Percentiles rank a stretch among this genome's conserved stretches.
Conservation (phyloP, 2,797 vertebrate genomes). For the Platyrinchus mystaceus region DNA sequence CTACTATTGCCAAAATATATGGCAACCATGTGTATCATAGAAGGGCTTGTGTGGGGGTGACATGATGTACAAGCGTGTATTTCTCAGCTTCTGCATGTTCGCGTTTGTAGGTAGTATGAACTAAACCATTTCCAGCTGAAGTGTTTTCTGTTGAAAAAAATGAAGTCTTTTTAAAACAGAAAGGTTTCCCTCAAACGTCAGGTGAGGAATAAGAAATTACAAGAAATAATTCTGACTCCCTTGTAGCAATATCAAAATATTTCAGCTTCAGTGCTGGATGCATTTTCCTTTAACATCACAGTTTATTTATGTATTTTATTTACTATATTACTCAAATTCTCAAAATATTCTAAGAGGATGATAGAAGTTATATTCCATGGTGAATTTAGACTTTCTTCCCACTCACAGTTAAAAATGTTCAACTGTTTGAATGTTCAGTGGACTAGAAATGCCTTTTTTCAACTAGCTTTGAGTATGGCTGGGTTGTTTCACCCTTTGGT, state of each 20-base stretch:
- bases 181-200: not conserved
- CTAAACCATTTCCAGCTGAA: not conserved
- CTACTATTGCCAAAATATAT: not conserved
- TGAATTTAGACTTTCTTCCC: not conserved
- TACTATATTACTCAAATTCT: not conserved
- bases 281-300: not conserved
- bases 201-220: not conserved
- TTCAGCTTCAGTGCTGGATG: not conserved
- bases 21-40: rapidly evolving
- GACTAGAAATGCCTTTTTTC: not conserved
- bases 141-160: not conserved
- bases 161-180: not conserved
- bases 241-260: not conserved
- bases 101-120: not conserved
- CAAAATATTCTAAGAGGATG: not conserved
- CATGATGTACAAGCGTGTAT: rapidly evolving
- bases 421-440: not conserved
- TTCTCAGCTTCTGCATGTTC: not conserved
- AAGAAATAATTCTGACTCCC: not conserved
- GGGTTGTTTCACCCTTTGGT: not conserved
- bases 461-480: not conserved
- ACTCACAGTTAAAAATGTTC: not conserved
- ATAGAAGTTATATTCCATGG: not conserved
- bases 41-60: not conserved
- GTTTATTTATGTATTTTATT: not conserved